phyloP scores from a whole-genome alignment of 1,140 invertebrate genomes.

The Papilio xuthus region DNA sequence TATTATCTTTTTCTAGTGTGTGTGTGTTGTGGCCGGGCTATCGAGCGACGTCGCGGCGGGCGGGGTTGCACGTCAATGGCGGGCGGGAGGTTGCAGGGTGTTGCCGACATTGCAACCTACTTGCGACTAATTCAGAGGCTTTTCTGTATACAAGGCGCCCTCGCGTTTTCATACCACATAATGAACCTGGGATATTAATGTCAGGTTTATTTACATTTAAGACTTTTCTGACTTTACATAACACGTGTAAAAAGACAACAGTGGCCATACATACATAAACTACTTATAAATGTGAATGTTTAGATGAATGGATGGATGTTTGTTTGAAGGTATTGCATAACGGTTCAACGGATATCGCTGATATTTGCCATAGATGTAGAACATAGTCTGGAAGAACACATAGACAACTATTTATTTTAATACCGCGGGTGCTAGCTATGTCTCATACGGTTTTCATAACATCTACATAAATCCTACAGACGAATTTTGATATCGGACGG shows the following conservation, averaged over 20 bases:
- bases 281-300: too few relatives aligned
- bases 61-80: constrained; percentile 30
- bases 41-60: constrained; percentile 42
- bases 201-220: constrained; percentile 36
- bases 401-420: too few relatives aligned
- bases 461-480: too few relatives aligned
- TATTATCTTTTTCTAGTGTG: not conserved
- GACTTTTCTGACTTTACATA: not conserved
- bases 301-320: too few relatives aligned
- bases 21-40: not conserved
- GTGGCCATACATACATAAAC: too few relatives aligned
- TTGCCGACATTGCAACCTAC: constrained; percentile 53
- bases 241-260: not conserved
- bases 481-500: too few relatives aligned
- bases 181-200: constrained; percentile 39
- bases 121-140: constrained; percentile 56
- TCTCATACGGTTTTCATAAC: too few relatives aligned
- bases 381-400: too few relatives aligned
- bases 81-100: constrained; percentile 43
- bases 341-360: too few relatives aligned
- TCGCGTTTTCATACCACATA: constrained; percentile 44
- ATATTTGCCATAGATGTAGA: too few relatives aligned
- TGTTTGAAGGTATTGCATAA: too few relatives aligned
- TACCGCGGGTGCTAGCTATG: too few relatives aligned
- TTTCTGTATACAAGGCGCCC: constrained; percentile 50